Evolutionary conservation across 2,797 vertebrate genomes (phyloP), one percentile per base, ranked within the genome.

Genomic region (Poecilia gillii): DNA sequence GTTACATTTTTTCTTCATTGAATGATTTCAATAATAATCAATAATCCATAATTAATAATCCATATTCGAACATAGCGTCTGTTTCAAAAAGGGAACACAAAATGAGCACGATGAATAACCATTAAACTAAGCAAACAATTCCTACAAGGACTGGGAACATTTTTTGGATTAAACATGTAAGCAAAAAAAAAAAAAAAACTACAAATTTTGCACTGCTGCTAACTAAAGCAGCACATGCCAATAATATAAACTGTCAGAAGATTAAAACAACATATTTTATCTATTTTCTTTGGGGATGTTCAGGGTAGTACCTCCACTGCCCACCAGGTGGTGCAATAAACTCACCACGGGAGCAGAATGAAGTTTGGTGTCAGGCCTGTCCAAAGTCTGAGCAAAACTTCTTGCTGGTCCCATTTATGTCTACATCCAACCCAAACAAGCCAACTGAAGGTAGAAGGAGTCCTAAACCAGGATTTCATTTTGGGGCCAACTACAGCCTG

Each of bases 311-410:
- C 57, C 76, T 13, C 14, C 14, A 62, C 18, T 20, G 28, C 23
- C n/a, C 85, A 71, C 73, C 13, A 84, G 79, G 14, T 77, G 85
- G 79, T 0, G 73, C 0, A 0, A 72, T 36, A 41, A 57, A 47
- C 36, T 31, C 74, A 66, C 41, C 31, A 2, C 68, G 57, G 28
- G 4, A 25, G 41, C 23, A 45, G 8, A 55, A 71, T 8, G 39
- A 49, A 20, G 31, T 31, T 7, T 62, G 28, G 14, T 68, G 23
- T 36, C 18, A 41, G 9, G 36, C 64, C 13, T 20, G 64, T 68
- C 18, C 20, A 41, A 66, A 4, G n/a, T 59, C 57, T 39, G 33
- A 20, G 9, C 36, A 66, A 23, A 66, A 39, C 62, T 4, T 33
- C 33, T 11, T 23, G 33, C 23, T 66, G 18, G 62, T 20, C 8